Evolutionary conservation across 1,140 invertebrate species (phyloP).

Genomic region (Formica exsecta): DNA sequence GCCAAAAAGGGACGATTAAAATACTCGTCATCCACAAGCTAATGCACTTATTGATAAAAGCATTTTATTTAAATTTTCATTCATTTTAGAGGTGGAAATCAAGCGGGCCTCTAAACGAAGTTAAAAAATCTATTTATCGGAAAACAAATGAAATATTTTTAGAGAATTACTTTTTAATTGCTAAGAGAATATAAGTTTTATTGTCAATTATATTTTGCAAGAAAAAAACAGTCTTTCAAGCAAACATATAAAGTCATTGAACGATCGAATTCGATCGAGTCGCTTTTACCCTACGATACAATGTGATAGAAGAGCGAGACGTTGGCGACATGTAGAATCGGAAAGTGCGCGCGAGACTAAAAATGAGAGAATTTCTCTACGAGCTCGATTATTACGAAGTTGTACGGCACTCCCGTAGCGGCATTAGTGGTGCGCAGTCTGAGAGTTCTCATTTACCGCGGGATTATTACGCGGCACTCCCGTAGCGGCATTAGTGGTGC

Average conservation of each 20-base stretch:
- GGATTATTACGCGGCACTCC: too few species aligned
- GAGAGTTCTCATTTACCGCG: too few species aligned
- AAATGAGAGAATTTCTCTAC: constrained; percentile 56
- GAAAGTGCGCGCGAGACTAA: constrained; percentile 28
- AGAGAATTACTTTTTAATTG: neutral
- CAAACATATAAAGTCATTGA: neutral
- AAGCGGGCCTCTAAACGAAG: too few species aligned
- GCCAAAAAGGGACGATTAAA: constrained; percentile 61
- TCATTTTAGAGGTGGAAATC: neutral
- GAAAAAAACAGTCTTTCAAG: neutral
- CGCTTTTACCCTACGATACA: neutral
- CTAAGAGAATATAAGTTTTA: neutral
- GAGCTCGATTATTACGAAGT: constrained; percentile 80
- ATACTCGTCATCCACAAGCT: constrained; percentile 53
- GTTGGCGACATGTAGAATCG: constrained; percentile 7
- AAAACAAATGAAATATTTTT: neutral
- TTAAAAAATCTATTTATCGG: neutral
- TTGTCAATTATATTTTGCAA: neutral
- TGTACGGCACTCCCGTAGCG: too few species aligned
- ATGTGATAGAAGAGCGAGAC: neutral
- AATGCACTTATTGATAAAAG: constrained; percentile 24
- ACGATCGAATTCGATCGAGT: neutral
- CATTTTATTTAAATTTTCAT: neutral
- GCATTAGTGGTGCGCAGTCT: too few species aligned
- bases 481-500: constrained; percentile 70